Percentiles rank a stretch among this genome's conserved stretches.
Evolutionary conservation across 2,113 vertebrate species (phyloP).

Genomic region (Lates calcarifer): DNA sequence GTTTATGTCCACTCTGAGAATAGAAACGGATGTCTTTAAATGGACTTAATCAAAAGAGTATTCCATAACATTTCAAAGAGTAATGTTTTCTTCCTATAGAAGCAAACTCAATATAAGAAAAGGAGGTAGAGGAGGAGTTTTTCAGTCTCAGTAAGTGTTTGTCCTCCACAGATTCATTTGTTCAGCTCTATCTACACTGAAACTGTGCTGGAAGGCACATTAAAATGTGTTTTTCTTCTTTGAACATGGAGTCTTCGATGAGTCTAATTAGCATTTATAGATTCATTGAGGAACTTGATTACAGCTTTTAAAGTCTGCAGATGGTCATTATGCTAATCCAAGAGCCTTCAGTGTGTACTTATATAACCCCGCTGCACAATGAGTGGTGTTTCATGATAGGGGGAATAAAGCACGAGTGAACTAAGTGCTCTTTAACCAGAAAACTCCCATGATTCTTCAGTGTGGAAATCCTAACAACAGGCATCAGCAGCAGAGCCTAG

Average conservation of each 20-base stretch:
- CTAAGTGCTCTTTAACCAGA: conserved; percentile 33
- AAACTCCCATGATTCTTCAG: conserved; percentile 22
- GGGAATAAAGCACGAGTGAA: conserved; percentile 35
- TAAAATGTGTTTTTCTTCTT: conserved; percentile 45
- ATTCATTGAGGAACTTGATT: conserved; percentile 67
- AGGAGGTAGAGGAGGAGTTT: neutral
- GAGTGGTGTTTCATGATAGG: conserved; percentile 38
- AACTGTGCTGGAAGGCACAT: conserved; percentile 15
- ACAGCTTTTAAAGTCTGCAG: conserved; percentile 65
- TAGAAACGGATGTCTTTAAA: conserved; percentile 32
- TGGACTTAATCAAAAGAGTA: conserved; percentile 31
- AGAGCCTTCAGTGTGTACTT: conserved; percentile 54
- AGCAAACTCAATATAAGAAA: neutral
- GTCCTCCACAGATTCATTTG: conserved; percentile 23
- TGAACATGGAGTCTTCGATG: conserved; percentile 20
- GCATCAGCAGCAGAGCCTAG: neutral
- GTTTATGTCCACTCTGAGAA: conserved; percentile 37
- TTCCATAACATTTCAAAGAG: conserved; percentile 19
- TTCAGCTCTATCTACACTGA: conserved; percentile 15
- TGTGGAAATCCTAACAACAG: conserved; percentile 4
- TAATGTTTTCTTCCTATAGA: conserved; percentile 35
- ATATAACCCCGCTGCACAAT: conserved; percentile 44
- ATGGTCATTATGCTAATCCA: conserved; percentile 68
- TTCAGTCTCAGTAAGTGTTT: conserved; percentile 15
- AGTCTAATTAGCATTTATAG: conserved; percentile 65